These are phyloP conservation scores for Hyperopisus bebe DNA, from an alignment of 2,113 vertebrate genomes.

Conservation along the genomic window DNA sequence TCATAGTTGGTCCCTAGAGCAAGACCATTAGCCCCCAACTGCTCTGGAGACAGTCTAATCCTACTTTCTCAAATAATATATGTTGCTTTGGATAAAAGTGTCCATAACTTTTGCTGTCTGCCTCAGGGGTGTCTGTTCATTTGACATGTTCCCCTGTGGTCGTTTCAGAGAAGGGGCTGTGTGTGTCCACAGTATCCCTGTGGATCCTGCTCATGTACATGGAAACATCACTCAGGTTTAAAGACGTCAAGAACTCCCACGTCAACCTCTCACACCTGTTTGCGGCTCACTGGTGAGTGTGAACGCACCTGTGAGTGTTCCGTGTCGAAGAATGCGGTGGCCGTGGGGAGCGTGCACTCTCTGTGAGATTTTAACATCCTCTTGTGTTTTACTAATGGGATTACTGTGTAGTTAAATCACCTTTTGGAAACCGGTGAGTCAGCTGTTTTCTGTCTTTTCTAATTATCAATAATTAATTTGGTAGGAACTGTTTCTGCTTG, in stretches of 20 bases:
- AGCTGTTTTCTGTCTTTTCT: not conserved
- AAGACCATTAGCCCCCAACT: not conserved
- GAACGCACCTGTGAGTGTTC: not conserved
- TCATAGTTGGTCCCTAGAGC: not conserved
- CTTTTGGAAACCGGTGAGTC: not conserved
- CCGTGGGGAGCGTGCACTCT: not conserved
- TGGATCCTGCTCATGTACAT: constrained; percentile 73
- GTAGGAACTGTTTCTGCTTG: not conserved
- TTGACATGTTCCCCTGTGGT: not conserved
- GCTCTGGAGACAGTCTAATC: not conserved
- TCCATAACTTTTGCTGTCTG: not conserved
- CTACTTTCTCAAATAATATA: not conserved
- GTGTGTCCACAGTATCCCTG: constrained; percentile 66
- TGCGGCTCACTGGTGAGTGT: constrained; percentile 67
- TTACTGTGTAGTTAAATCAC: not conserved
- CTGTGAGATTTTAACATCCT: not conserved
- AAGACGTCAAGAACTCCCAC: constrained; percentile 66
- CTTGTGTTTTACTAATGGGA: not conserved
- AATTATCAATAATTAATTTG: not conserved
- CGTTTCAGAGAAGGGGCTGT: constrained; percentile 65
- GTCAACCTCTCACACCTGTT: constrained; percentile 70
- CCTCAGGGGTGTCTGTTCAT: not conserved
- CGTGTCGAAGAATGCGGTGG: not conserved
- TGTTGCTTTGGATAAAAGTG: not conserved
- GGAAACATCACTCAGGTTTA: constrained; percentile 66